Evolutionary conservation across 2,888 invertebrate genomes (phyloP).

Genomic region (Ceraclea dissimilis): DNA sequence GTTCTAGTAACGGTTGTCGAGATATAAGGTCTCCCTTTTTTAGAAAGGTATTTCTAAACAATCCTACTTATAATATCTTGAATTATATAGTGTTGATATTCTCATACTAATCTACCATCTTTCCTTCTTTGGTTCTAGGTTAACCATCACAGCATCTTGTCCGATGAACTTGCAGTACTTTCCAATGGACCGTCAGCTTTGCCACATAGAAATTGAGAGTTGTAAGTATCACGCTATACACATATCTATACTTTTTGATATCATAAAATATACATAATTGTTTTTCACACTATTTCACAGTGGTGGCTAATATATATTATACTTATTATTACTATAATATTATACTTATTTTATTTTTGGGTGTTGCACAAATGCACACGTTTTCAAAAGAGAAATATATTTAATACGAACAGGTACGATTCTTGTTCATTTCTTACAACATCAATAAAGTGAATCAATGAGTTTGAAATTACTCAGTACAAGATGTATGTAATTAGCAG

Average conservation of each 20-base stretch:
- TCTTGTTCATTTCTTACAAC: constrained; percentile 3
- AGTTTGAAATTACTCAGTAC: not conserved
- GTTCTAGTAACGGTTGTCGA: too few relatives aligned
- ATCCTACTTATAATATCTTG: too few relatives aligned
- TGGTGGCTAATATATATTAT: constrained; percentile 12
- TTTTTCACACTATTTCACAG: constrained; percentile 7
- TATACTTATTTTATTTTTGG: constrained; percentile 5
- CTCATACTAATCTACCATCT: too few relatives aligned
- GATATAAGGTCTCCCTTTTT: too few relatives aligned
- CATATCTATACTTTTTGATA: not conserved
- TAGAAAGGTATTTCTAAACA: too few relatives aligned
- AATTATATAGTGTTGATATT: too few relatives aligned
- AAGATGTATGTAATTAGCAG: too few relatives aligned
- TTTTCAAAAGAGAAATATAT: not conserved
- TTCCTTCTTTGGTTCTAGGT: constrained; percentile 44
- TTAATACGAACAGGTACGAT: constrained; percentile 16
- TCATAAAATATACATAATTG: not conserved
- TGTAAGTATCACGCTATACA: constrained; percentile 67
- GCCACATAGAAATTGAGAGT: constrained; percentile 94
- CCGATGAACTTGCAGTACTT: constrained; percentile 95
- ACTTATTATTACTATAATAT: not conserved
- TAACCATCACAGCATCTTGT: constrained; percentile 92
- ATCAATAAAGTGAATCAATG: not conserved
- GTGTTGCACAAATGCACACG: constrained; percentile 20
- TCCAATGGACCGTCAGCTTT: constrained; percentile 92